phyloP scores from a whole-genome alignment of 2,888 invertebrate genomes.

The Yponomeuta sedellus region DNA sequence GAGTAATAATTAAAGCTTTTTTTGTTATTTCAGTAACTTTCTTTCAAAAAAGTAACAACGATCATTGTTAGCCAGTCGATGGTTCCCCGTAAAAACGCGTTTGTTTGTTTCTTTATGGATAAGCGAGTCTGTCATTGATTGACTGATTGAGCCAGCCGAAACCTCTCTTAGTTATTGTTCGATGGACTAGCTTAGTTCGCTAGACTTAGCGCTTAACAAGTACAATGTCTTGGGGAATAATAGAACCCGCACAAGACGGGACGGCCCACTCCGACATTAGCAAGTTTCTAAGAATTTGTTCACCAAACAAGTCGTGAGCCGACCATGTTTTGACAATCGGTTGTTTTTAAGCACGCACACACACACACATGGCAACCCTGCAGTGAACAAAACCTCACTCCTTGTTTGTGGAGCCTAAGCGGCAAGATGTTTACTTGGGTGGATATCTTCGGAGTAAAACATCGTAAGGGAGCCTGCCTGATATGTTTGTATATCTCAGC shows the following conservation, averaged over 20 bases:
- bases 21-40: background rate
- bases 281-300: slow-evolving; percentile 65
- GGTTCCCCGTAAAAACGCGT: background rate
- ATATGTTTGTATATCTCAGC: too few species aligned
- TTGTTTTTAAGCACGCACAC: slow-evolving; percentile 36
- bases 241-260: slow-evolving; percentile 5
- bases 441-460: too few species aligned
- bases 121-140: background rate
- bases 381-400: slow-evolving; percentile 2
- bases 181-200: background rate
- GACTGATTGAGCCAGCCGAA: slow-evolving; percentile 4
- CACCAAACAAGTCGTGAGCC: slow-evolving; percentile 59
- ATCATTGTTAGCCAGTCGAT: background rate
- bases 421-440: too few species aligned
- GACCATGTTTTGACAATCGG: slow-evolving; percentile 30
- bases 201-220: background rate
- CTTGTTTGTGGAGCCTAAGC: too few species aligned
- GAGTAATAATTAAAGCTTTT: background rate
- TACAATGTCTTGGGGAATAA: background rate
- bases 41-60: background rate
- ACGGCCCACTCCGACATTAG: slow-evolving; percentile 41
- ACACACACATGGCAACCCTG: slow-evolving; percentile 32
- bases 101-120: background rate
- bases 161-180: background rate
- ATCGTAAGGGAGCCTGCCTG: too few species aligned